phyloP scores from a whole-genome alignment of 1,140 invertebrate species.

The Caenorhabditis tropicalis region DNA sequence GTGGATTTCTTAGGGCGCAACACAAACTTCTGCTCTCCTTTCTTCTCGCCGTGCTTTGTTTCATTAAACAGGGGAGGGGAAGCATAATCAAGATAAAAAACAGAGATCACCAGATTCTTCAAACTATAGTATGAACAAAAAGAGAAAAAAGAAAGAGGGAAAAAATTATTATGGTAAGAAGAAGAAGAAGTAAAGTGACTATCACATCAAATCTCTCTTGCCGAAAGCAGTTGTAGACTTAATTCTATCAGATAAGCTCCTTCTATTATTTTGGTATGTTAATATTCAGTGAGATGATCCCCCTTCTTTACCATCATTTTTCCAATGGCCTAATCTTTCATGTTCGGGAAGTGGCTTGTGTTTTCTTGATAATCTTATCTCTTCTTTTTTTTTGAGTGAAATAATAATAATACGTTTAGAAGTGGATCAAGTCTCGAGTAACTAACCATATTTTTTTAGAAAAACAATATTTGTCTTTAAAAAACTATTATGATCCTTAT shows the following conservation, averaged over 20 bases:
- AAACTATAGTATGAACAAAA: neutral
- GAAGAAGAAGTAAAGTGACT: neutral
- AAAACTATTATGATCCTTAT: too few species aligned
- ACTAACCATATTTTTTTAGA: too few species aligned
- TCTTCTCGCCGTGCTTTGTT: neutral
- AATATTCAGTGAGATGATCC: neutral
- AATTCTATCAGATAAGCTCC: neutral
- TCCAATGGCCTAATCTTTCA: neutral
- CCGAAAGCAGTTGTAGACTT: constrained; percentile 15
- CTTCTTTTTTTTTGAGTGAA: too few species aligned
- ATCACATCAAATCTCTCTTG: neutral
- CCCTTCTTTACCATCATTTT: neutral
- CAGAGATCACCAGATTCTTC: neutral
- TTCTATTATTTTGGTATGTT: constrained; percentile 20
- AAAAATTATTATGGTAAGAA: neutral
- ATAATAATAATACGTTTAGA: too few species aligned
- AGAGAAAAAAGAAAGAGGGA: neutral
- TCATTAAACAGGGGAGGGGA: neutral
- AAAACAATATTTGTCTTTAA: too few species aligned
- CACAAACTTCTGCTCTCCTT: constrained; percentile 21
- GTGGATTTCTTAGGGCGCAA: constrained; percentile 28
- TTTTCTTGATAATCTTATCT: too few species aligned
- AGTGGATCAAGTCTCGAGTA: too few species aligned
- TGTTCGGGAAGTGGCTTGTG: neutral
- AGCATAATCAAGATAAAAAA: constrained; percentile 8